Evolutionary conservation across 1,140 invertebrate genomes (phyloP), one percentile per base, ranked within the genome.

Genomic region (Aporrectodea caliginosa): DNA sequence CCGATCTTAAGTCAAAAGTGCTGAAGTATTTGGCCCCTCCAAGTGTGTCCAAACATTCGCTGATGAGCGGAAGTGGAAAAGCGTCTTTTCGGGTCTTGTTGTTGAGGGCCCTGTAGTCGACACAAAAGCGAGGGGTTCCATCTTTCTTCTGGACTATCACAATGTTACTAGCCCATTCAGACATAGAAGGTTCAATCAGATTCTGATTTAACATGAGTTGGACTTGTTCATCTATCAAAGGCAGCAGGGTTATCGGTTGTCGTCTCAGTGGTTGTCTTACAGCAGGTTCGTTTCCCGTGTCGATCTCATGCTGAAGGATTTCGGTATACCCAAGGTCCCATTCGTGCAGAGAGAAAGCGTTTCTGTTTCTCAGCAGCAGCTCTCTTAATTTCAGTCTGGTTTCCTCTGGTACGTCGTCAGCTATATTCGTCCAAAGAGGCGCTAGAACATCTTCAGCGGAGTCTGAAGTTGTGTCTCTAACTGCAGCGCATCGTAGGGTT

Each of bases 141-240:
- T 84, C 81, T 68, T 84, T 82, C 70, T 85, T 86, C n/a, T 79
- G 72, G 0, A 84, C 83, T 0, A 87, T 68, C 6, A 87, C 85
- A 16, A 85, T 75, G 0, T 83, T 84, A 22, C 82, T 85, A 6
- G 80, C 81, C 85, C 83, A 86, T 14, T 84, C 81, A n/a, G 82
- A 82, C 16, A 71, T 22, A 32, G 69, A 80, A 0, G 78, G 80
- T 30, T 79, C 35, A 6, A 75, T 58, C n/a, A 75, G 2, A 27
- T 35, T 29, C 33, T 75, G 74, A 22, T 43, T 35, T 30, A 29
- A 29, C 74, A 75, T 35, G 12, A 27, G 22, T 22, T 35, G 22
- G 33, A 75, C 35, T 34, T 34, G 33, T 31, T 35, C 35, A 29
- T 31, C 35, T 35, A 35, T 35, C 16, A 34, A n/a, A 6, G 6